These are phyloP conservation scores for Brachirus orientalis DNA, from an alignment of 2,113 vertebrate genomes.

Conservation along the genomic window DNA sequence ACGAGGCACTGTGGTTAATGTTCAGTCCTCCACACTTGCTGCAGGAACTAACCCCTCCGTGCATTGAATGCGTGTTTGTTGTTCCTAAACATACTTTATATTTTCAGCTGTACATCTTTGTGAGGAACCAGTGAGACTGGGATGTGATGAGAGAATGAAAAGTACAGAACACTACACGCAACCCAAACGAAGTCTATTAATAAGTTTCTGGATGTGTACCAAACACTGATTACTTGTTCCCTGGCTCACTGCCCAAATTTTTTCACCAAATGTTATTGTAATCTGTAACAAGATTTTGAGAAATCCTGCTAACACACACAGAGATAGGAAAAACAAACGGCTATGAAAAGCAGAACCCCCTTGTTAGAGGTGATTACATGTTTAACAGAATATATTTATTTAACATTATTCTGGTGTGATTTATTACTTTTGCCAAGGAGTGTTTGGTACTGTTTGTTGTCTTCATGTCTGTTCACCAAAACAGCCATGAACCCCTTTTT, in stretches of 20 bases:
- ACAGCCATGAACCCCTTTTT: too few relatives aligned
- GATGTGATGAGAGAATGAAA: not conserved
- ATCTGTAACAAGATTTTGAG: slow-evolving; percentile 15
- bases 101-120: not conserved
- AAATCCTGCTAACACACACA: slow-evolving; percentile 5
- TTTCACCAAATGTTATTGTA: slow-evolving; percentile 9
- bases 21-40: too few relatives aligned
- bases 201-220: slow-evolving; percentile 13
- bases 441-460: too few relatives aligned
- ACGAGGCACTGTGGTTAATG: slow-evolving; percentile 12
- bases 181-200: slow-evolving; percentile 8
- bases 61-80: slow-evolving; percentile 1
- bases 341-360: not conserved
- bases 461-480: too few relatives aligned
- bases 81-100: not conserved
- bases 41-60: not conserved
- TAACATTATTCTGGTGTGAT: not conserved
- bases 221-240: slow-evolving; percentile 21
- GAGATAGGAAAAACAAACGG: not conserved
- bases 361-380: not conserved
- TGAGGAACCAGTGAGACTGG: not conserved
- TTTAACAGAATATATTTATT: slow-evolving; percentile 3
- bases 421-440: not conserved
- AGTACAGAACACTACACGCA: not conserved
- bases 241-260: slow-evolving; percentile 7